Conservation (phyloP, 2,797 vertebrate genomes). For the Carduelis carduelis region DNA sequence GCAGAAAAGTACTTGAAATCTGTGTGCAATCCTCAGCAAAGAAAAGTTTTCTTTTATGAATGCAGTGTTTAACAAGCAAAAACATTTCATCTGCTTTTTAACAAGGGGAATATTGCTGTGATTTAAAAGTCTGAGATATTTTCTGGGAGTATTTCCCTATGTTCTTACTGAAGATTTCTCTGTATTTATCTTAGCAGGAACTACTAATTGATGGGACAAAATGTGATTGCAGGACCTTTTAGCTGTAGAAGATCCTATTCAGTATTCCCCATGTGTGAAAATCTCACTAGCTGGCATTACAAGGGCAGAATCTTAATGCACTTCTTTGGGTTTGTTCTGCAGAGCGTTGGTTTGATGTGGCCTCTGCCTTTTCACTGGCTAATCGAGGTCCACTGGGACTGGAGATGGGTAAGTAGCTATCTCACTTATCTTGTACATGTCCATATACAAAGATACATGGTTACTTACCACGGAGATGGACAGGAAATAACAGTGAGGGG, state of each 20-base stretch:
- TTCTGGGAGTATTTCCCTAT: neutral
- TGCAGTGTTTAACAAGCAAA: neutral
- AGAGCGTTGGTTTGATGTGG: conserved; percentile 14
- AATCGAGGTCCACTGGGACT: conserved; percentile 32
- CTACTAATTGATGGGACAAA: neutral
- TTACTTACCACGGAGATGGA: conserved; percentile 51
- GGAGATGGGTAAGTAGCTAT: conserved; percentile 56
- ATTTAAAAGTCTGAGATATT: neutral
- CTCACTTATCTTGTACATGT: conserved; percentile 44
- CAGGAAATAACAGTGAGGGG: conserved; percentile 53
- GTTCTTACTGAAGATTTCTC: neutral
- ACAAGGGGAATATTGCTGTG: neutral
- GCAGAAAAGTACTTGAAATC: neutral
- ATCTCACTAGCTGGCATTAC: conserved; percentile 36
- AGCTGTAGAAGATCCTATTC: neutral
- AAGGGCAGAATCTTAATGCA: conserved; percentile 47
- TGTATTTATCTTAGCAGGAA: neutral
- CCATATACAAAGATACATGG: conserved; percentile 56
- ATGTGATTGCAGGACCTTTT: neutral
- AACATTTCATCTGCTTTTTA: neutral
- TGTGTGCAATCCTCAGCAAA: neutral
- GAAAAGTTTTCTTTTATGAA: neutral
- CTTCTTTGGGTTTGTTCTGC: neutral
- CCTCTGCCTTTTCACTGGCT: conserved; percentile 34
- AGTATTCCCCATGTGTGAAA: conserved; percentile 8